Conservation (phyloP, 1,140 invertebrate genomes). For the fruit fly (Drosophila melanogaster) region Release_6_plus_ISO1_MT NT_033779.5:21018501-21019000, state of each 20-base stretch:
- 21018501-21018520: conserved; percentile 73
- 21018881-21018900: no score
- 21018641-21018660: conserved; percentile 33
- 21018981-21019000: conserved; percentile 22
- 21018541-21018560: conserved; percentile 55
- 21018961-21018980: conserved; percentile 21
- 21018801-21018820: no score
- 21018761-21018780: no score
- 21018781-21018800: no score
- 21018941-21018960: neutral
- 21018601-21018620: conserved; percentile 57
- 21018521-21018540: conserved; percentile 81
- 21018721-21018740: conserved; percentile 17
- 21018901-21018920: neutral
- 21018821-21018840: no score
- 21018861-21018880: no score
- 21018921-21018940: neutral
- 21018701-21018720: conserved; percentile 1
- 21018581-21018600: conserved; percentile 33
- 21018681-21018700: conserved; percentile 49
- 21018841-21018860: no score
- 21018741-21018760: conserved; percentile 3
- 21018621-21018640: conserved; percentile 57
- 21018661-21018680: conserved; percentile 31
- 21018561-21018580: conserved; percentile 43